phyloP scores from a whole-genome alignment of 2,797 vertebrate species.

The Rhinatrema bivittatum region DNA sequence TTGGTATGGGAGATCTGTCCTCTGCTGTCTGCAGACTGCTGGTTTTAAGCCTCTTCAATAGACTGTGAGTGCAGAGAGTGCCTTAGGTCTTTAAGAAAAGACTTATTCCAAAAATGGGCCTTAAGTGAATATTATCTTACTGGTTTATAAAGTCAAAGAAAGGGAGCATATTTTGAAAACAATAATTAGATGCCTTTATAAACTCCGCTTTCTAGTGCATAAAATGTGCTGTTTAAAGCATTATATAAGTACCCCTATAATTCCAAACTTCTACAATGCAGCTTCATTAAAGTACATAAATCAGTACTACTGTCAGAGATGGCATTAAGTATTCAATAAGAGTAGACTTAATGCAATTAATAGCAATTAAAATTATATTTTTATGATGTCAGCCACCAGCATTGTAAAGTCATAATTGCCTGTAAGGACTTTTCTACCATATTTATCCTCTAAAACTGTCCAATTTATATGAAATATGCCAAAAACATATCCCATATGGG shows the following conservation, averaged over 20 bases:
- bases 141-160: conserved; percentile 12
- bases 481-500: conserved; percentile 71
- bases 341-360: conserved; percentile 74
- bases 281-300: conserved; percentile 75
- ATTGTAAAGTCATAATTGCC: conserved; percentile 75
- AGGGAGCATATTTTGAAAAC: conserved; percentile 10
- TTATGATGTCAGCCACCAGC: conserved; percentile 69
- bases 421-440: conserved; percentile 65
- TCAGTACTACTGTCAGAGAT: conserved; percentile 61
- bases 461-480: conserved; percentile 76
- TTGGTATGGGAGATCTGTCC: too few species aligned
- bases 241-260: conserved; percentile 40
- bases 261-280: conserved; percentile 54
- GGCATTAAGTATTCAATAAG: conserved; percentile 73
- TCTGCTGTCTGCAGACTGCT: too few species aligned
- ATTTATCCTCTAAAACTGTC: conserved; percentile 74
- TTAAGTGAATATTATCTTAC: not conserved
- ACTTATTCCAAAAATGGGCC: conserved; percentile 8
- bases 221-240: conserved; percentile 40
- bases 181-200: conserved; percentile 21
- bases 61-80: too few species aligned
- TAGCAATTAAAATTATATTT: conserved; percentile 79
- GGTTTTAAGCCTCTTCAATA: too few species aligned
- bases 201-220: conserved; percentile 25
- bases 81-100: too few species aligned